Evolutionary conservation across 2,888 invertebrate species (phyloP).

Genomic region (Cosmorhoe ocellata): DNA sequence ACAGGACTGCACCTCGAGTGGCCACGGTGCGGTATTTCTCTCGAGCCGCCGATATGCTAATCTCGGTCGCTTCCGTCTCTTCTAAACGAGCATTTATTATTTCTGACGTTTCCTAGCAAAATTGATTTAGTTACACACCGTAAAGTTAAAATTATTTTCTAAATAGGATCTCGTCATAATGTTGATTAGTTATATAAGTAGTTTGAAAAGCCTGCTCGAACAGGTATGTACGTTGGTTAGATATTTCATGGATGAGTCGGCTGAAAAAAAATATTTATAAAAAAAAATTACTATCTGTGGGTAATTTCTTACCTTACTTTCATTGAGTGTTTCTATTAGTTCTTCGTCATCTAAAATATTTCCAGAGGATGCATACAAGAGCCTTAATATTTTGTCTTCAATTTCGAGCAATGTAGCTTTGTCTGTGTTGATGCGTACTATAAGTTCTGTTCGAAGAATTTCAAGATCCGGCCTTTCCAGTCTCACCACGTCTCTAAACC

Average conservation of each 20-base stretch:
- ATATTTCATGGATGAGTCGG: too few relatives aligned
- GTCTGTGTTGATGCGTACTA: slow-evolving; percentile 92
- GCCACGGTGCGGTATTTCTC: slow-evolving; percentile 94
- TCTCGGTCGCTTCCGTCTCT: slow-evolving; percentile 94
- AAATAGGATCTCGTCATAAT: too few relatives aligned
- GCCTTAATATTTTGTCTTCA: slow-evolving; percentile 93
- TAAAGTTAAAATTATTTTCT: too few relatives aligned
- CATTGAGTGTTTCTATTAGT: slow-evolving; percentile 94
- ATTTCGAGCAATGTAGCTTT: slow-evolving; percentile 92
- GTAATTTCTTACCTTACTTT: slow-evolving; percentile 85
- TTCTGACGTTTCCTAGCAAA: slow-evolving; percentile 90
- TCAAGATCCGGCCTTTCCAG: slow-evolving; percentile 95
- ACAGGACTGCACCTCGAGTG: slow-evolving; percentile 93
- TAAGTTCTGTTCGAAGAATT: slow-evolving; percentile 89
- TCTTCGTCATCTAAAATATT: slow-evolving; percentile 97
- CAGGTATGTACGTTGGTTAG: too few relatives aligned
- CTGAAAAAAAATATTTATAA: too few relatives aligned
- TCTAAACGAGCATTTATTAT: slow-evolving; percentile 94
- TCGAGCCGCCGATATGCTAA: slow-evolving; percentile 91
- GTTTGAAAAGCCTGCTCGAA: too few relatives aligned
- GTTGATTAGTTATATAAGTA: too few relatives aligned
- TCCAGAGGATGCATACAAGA: slow-evolving; percentile 92
- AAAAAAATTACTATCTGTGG: too few relatives aligned
- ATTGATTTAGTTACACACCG: neutral
- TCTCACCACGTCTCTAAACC: slow-evolving; percentile 89